Percentiles rank a stretch among this genome's conserved stretches.
These are phyloP conservation scores for Crenichthys baileyi DNA, from an alignment of 2,797 vertebrate genomes.

Conservation along the genomic window DNA sequence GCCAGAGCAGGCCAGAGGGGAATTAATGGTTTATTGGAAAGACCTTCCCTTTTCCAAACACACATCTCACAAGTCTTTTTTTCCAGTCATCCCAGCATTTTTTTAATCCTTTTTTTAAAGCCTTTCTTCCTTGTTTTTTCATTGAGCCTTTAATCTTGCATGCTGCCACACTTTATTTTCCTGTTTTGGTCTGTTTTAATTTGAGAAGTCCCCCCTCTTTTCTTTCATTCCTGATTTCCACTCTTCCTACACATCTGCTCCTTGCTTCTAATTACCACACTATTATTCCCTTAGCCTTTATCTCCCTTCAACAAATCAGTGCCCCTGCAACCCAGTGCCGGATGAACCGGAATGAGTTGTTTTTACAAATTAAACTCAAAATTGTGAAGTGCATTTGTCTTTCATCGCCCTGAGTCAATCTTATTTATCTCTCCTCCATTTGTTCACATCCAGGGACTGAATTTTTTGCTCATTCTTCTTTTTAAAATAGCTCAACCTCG, in stretches of 20 bases:
- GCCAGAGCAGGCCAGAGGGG: constrained; percentile 52
- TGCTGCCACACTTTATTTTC: not conserved
- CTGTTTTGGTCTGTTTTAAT: not conserved
- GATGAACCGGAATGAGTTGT: too few species aligned
- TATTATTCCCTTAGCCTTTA: constrained; percentile 4
- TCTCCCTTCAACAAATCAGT: not conserved
- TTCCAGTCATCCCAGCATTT: constrained; percentile 9
- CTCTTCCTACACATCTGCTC: constrained; percentile 4
- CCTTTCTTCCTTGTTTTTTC: constrained; percentile 12
- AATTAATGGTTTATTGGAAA: constrained; percentile 55
- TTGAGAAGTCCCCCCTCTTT: not conserved
- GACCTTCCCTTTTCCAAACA: constrained; percentile 9
- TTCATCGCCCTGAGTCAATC: too few species aligned
- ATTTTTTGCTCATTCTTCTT: too few species aligned
- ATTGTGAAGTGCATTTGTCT: too few species aligned
- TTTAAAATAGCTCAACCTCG: too few species aligned
- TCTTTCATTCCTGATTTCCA: not conserved
- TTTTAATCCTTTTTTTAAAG: constrained; percentile 25
- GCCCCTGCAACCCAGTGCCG: not conserved
- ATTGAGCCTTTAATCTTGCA: not conserved
- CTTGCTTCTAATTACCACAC: constrained; percentile 2
- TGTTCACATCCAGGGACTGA: too few species aligned
- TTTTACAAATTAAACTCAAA: too few species aligned
- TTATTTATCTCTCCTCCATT: too few species aligned
- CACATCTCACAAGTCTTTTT: constrained; percentile 19